phyloP scores from a whole-genome alignment of 1,140 invertebrate genomes.

The Heliothis virescens region DNA sequence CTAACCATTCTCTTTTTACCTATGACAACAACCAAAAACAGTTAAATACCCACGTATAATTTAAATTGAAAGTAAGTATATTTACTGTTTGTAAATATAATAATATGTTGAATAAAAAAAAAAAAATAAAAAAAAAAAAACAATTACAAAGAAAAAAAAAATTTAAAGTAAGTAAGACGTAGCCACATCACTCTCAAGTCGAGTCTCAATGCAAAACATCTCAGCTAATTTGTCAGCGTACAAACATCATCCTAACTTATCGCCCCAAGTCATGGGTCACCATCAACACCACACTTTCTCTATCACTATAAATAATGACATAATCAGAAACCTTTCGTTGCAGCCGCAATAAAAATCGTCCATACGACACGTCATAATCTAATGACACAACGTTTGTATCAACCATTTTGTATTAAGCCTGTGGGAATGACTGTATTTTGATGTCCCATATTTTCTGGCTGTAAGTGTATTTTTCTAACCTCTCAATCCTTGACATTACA shows the following conservation, averaged over 20 bases:
- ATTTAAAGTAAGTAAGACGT: background rate
- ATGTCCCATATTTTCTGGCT: background rate
- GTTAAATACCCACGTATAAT: too few relatives aligned
- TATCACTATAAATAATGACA: slow-evolving; percentile 39
- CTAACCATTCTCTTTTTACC: too few relatives aligned
- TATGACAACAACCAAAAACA: too few relatives aligned
- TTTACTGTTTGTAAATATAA: too few relatives aligned
- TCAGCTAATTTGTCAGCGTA: slow-evolving; percentile 15
- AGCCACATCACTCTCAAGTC: background rate
- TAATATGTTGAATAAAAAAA: too few relatives aligned
- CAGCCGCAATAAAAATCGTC: slow-evolving; percentile 32
- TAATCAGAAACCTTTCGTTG: slow-evolving; percentile 43
- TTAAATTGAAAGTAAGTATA: background rate
- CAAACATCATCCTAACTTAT: slow-evolving; percentile 31
- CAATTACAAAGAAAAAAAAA: too few relatives aligned
- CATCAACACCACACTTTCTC: slow-evolving; percentile 40
- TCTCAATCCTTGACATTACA: slow-evolving; percentile 22
- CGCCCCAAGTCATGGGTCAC: slow-evolving; percentile 10
- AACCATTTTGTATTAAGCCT: slow-evolving; percentile 29
- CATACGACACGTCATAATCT: slow-evolving; percentile 28
- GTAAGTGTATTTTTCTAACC: background rate
- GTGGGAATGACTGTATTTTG: background rate
- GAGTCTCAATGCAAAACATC: slow-evolving; percentile 18
- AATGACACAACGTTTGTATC: slow-evolving; percentile 22
- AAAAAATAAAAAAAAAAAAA: too few relatives aligned